phyloP scores from a whole-genome alignment of 2,797 vertebrate species.

The Myotis pilosus region DNA sequence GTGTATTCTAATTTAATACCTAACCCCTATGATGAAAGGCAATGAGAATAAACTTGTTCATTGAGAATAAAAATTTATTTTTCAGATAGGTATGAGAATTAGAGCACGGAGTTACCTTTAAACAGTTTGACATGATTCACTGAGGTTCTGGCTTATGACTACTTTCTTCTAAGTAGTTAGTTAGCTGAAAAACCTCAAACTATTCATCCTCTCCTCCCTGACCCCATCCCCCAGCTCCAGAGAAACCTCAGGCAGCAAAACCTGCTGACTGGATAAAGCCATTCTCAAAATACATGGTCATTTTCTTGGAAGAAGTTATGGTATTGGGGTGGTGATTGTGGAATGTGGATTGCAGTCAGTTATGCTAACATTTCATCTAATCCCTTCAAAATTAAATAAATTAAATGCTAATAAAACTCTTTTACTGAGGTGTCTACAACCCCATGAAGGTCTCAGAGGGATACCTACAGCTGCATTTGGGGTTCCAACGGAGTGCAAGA shows the following conservation, averaged over 20 bases:
- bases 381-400: slow-evolving; percentile 82
- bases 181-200: slow-evolving; percentile 71
- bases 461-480: slow-evolving; percentile 63
- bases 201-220: slow-evolving; percentile 59
- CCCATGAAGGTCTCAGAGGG: slow-evolving; percentile 61
- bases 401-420: slow-evolving; percentile 78
- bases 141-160: slow-evolving; percentile 63
- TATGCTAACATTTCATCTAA: slow-evolving; percentile 77
- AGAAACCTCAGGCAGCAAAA: slow-evolving; percentile 72
- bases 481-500: slow-evolving; percentile 69
- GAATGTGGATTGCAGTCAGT: slow-evolving; percentile 64
- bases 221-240: not conserved
- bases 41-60: not conserved
- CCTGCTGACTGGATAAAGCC: slow-evolving; percentile 39
- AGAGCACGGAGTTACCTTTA: slow-evolving; percentile 60
- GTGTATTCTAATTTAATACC: not conserved
- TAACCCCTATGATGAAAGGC: not conserved
- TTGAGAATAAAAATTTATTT: slow-evolving; percentile 51
- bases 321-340: slow-evolving; percentile 33
- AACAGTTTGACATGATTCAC: slow-evolving; percentile 70
- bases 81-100: slow-evolving; percentile 48
- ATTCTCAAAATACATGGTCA: slow-evolving; percentile 52
- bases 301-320: slow-evolving; percentile 73
- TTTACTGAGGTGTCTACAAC: slow-evolving; percentile 74
- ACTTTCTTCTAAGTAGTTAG: slow-evolving; percentile 71